Evolutionary conservation across 1,140 invertebrate species (phyloP).

Genomic region (Drosophila parabipectinata): DNA sequence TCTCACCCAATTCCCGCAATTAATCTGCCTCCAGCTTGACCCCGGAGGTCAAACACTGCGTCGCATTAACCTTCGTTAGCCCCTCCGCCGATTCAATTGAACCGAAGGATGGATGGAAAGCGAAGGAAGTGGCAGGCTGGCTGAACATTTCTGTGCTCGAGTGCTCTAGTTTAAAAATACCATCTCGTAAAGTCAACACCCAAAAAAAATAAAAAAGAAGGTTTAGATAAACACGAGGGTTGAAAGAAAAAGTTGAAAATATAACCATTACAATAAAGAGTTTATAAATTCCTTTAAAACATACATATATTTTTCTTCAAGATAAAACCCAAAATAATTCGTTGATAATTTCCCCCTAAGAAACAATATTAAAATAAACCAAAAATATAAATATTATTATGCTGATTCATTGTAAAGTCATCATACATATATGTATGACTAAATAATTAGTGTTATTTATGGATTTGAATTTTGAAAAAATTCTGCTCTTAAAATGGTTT

Average conservation of each 20-base stretch:
- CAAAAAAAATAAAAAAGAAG: constrained; percentile 1
- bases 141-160: constrained; percentile 32
- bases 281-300: too few relatives aligned
- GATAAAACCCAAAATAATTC: too few relatives aligned
- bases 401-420: too few relatives aligned
- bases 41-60: constrained; percentile 73
- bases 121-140: constrained; percentile 2
- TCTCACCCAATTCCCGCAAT: constrained; percentile 67
- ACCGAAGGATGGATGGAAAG: constrained; percentile 24
- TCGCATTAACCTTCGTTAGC: constrained; percentile 82
- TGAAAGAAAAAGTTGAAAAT: neutral
- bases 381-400: too few relatives aligned
- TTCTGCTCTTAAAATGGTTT: neutral
- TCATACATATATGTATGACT: neutral
- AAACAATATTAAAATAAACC: too few relatives aligned
- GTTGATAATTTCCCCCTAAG: too few relatives aligned
- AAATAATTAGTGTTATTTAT: neutral
- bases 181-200: constrained; percentile 31
- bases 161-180: constrained; percentile 51
- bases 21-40: constrained; percentile 78
- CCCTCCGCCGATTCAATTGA: constrained; percentile 58
- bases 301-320: too few relatives aligned
- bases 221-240: neutral
- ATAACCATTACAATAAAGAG: neutral
- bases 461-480: too few relatives aligned